These are phyloP conservation scores for Acanthaster planci DNA, from an alignment of 35 echinoderm and acorn worm species.

Conservation along the genomic window DNA sequence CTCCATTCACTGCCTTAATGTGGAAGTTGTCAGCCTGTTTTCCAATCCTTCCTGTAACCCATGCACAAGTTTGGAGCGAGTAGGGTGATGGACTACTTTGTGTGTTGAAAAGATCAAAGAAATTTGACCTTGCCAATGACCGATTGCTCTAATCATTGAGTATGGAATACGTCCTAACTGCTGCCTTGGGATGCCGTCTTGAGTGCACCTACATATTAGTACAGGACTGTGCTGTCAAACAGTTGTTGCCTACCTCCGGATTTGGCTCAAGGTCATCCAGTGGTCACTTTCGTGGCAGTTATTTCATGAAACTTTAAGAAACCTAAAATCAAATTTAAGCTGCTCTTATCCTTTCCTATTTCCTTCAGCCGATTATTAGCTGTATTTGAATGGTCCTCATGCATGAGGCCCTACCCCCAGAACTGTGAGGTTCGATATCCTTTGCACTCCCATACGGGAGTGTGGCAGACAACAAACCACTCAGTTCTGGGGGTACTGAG, in stretches of 20 bases:
- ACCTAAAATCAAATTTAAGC: no score
- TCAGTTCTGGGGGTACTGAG: no score
- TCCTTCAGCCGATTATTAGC: no score
- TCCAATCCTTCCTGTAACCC: background rate
- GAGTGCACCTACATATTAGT: constrained; percentile 49
- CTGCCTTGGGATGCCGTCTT: background rate
- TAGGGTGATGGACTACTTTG: background rate
- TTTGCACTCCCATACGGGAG: no score
- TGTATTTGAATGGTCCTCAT: no score
- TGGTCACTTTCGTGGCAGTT: no score
- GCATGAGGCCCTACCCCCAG: no score
- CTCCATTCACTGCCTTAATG: constrained; percentile 36
- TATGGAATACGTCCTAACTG: constrained; percentile 27
- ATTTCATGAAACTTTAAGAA: no score
- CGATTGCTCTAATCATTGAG: constrained; percentile 32
- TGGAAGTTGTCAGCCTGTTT: constrained; percentile 11
- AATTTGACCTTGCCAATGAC: constrained; percentile 18
- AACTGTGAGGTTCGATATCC: no score
- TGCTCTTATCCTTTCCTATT: no score
- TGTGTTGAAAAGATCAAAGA: constrained; percentile 20
- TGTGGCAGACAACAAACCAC: no score
- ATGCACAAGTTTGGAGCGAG: constrained; percentile 47
- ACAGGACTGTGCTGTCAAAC: constrained; percentile 29
- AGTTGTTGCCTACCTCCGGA: constrained; percentile 23
- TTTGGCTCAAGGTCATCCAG: no score